Percentiles rank a stretch among this genome's conserved stretches.
These are phyloP conservation scores for Furcifer pardalis DNA, from an alignment of 2,797 vertebrate species.

Conservation along the genomic window DNA sequence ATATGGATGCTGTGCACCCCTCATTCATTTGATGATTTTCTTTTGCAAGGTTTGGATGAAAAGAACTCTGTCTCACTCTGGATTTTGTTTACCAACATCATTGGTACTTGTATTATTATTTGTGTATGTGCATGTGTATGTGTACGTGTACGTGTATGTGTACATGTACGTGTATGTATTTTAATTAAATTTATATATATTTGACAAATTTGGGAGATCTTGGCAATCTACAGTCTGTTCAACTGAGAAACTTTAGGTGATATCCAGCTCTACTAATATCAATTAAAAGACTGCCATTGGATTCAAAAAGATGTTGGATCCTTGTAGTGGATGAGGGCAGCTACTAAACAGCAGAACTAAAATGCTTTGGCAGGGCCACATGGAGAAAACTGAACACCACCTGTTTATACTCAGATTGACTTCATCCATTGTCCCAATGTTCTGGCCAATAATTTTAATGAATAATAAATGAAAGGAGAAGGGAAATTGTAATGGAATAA, in stretches of 20 bases:
- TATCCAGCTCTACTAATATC: background rate
- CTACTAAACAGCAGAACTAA: background rate
- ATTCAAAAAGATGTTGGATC: background rate
- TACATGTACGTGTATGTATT: too few species aligned
- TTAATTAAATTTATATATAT: too few species aligned
- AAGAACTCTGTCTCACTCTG: background rate
- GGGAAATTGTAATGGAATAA: background rate
- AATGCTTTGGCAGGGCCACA: background rate
- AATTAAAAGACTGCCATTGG: background rate
- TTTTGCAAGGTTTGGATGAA: background rate
- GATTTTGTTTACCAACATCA: background rate
- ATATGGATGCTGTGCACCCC: background rate
- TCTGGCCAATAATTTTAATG: background rate
- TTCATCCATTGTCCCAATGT: slow-evolving; percentile 1
- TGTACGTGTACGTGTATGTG: too few species aligned
- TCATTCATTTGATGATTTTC: background rate
- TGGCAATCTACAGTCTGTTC: slow-evolving; percentile 12
- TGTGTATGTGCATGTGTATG: too few species aligned
- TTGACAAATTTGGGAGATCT: background rate
- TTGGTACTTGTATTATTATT: too few species aligned
- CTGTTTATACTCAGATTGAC: background rate
- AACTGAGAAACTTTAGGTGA: background rate
- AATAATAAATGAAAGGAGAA: background rate
- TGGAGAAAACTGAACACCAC: background rate
- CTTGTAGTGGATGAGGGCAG: background rate